Evolutionary conservation across 1,140 invertebrate species (phyloP).

Genomic region (Cryptotermes secundus): DNA sequence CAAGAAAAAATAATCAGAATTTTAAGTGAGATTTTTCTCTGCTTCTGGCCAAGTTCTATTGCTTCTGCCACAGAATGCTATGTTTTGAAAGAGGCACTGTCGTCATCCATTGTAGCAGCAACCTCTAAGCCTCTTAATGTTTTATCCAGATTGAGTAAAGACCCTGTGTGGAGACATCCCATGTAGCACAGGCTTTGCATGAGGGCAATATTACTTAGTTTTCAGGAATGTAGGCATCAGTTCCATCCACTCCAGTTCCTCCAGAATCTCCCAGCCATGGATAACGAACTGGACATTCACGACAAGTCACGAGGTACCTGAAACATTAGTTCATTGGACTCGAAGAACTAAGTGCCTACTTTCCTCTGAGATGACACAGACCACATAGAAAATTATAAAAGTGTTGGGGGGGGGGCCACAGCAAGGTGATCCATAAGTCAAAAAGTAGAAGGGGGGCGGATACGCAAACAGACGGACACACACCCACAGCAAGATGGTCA

Average conservation of each 20-base stretch:
- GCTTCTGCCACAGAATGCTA: background rate
- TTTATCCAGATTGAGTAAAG: background rate
- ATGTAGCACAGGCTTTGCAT: background rate
- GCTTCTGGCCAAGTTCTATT: background rate
- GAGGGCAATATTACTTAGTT: slow-evolving; percentile 44
- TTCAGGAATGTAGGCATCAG: slow-evolving; percentile 79
- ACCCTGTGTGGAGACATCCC: too few relatives aligned
- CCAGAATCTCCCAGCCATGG: slow-evolving; percentile 84
- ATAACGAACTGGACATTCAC: slow-evolving; percentile 81
- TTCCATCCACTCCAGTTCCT: slow-evolving; percentile 74
- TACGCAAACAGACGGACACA: too few relatives aligned
- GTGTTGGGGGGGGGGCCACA: too few relatives aligned
- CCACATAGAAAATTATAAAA: too few relatives aligned
- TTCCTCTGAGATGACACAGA: too few relatives aligned
- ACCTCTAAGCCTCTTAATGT: background rate
- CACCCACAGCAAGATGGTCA: too few relatives aligned
- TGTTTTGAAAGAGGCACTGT: background rate
- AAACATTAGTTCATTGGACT: slow-evolving; percentile 2
- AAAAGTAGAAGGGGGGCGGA: too few relatives aligned
- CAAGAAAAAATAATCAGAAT: background rate
- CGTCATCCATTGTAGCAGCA: background rate
- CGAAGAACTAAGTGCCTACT: too few relatives aligned
- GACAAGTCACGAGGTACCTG: slow-evolving; percentile 85
- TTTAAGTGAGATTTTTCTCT: background rate
- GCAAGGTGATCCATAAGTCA: too few relatives aligned